Conservation (phyloP, 2,113 vertebrate genomes). For the Protobothrops flavoviridis region DNA sequence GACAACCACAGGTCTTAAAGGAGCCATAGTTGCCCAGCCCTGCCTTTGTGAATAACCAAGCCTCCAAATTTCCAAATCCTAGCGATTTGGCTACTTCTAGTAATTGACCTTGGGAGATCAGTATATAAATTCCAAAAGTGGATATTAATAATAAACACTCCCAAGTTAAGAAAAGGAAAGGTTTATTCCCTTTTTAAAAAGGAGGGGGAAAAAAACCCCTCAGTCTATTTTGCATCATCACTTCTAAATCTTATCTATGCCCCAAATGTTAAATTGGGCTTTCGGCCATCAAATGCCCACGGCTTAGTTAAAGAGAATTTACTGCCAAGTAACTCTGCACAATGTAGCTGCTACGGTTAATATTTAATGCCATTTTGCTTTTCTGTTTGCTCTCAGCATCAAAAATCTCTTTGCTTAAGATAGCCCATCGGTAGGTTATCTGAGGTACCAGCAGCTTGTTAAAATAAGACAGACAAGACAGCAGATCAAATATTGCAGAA, state of each 20-base stretch:
- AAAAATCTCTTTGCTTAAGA: not conserved
- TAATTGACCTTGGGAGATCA: too few relatives aligned
- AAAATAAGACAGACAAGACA: not conserved
- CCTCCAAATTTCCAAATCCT: too few relatives aligned
- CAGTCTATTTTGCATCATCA: not conserved
- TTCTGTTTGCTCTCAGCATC: not conserved
- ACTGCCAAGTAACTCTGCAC: not conserved
- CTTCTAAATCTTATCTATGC: not conserved
- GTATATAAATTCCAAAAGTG: too few relatives aligned
- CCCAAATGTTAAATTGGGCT: not conserved
- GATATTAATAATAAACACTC: too few relatives aligned
- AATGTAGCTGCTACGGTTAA: not conserved
- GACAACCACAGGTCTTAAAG: too few relatives aligned
- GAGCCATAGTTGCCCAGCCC: too few relatives aligned
- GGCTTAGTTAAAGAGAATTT: not conserved
- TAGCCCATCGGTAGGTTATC: not conserved
- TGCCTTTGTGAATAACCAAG: too few relatives aligned
- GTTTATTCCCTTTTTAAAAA: not conserved
- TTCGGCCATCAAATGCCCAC: not conserved
- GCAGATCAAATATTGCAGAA: not conserved
- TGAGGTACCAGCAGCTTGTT: not conserved
- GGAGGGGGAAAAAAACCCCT: accelerated
- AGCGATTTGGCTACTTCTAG: too few relatives aligned
- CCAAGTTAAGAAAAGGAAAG: not conserved
- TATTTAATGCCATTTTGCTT: not conserved